phyloP scores from a whole-genome alignment of 1,140 invertebrate species.

The Manduca sexta region DNA sequence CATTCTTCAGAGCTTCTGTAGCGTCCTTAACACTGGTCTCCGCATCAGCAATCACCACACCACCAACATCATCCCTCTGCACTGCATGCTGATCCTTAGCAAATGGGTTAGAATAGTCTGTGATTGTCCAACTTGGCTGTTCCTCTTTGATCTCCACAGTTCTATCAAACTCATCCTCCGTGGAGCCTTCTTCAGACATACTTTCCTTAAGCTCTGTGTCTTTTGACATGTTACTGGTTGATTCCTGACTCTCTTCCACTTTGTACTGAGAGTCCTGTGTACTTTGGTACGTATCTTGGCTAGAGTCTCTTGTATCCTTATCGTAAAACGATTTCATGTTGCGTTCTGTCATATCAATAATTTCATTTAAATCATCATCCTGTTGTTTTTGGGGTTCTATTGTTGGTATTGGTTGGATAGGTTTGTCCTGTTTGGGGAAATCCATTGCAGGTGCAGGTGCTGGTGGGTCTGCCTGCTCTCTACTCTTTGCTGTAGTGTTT shows the following conservation, averaged over 20 bases:
- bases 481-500: slow-evolving; percentile 28
- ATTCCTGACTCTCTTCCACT: no score
- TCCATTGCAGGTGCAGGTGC: no score
- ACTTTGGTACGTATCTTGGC: no score
- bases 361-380: neutral
- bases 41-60: slow-evolving; percentile 25
- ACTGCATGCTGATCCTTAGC: slow-evolving; percentile 36
- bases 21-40: slow-evolving; percentile 36
- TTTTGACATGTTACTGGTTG: no score
- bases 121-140: slow-evolving; percentile 24
- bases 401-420: no score
- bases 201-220: no score
- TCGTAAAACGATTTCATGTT: neutral
- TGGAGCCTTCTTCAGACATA: no score
- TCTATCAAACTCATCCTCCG: neutral
- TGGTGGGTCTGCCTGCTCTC: neutral
- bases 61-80: slow-evolving; percentile 17
- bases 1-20: slow-evolving; percentile 29
- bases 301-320: no score
- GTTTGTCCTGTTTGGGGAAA: no score
- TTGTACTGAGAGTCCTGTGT: no score
- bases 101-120: slow-evolving; percentile 36
- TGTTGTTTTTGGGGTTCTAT: no score
- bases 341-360: neutral
- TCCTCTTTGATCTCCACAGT: slow-evolving; percentile 34